Evolutionary conservation across 2,797 vertebrate species (phyloP).

Genomic region (Sebastes cheni): DNA sequence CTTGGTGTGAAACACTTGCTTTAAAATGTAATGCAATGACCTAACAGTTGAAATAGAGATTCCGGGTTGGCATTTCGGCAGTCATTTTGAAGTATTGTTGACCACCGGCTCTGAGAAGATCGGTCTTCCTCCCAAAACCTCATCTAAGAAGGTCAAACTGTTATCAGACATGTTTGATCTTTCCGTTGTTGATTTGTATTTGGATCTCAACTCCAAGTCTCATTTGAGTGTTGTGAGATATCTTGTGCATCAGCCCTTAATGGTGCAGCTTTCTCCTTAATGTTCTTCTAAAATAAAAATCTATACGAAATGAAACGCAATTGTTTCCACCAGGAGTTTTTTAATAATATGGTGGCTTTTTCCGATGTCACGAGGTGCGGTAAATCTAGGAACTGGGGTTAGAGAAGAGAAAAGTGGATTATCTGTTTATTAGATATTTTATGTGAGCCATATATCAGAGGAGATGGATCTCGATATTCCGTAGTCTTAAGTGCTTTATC

Average conservation of each 20-base stretch:
- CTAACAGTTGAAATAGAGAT: not conserved
- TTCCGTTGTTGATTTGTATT: not conserved
- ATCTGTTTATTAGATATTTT: slow-evolving; percentile 82
- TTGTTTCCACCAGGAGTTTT: slow-evolving; percentile 33
- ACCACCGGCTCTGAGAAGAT: not conserved
- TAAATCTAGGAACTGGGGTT: slow-evolving; percentile 55
- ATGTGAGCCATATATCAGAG: slow-evolving; percentile 70
- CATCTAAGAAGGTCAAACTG: not conserved
- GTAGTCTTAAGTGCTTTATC: slow-evolving; percentile 58
- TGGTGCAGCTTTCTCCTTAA: slow-evolving; percentile 5
- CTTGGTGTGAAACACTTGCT: too few relatives aligned
- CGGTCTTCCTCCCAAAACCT: not conserved
- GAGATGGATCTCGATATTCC: slow-evolving; percentile 62
- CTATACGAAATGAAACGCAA: slow-evolving; percentile 29
- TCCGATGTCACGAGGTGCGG: slow-evolving; percentile 38
- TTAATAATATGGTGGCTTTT: slow-evolving; percentile 33
- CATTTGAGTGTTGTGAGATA: not conserved
- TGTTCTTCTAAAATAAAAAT: slow-evolving; percentile 38
- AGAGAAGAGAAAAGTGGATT: slow-evolving; percentile 65
- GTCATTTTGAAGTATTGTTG: not conserved
- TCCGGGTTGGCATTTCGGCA: not conserved
- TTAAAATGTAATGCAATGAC: not conserved
- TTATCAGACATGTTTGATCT: not conserved
- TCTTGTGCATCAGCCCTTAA: slow-evolving; percentile 2
- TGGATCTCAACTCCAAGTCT: not conserved